Evolutionary conservation across 2,888 invertebrate species (phyloP), one percentile per base, ranked within the genome.

Genomic region (Eupeodes latifasciatus): DNA sequence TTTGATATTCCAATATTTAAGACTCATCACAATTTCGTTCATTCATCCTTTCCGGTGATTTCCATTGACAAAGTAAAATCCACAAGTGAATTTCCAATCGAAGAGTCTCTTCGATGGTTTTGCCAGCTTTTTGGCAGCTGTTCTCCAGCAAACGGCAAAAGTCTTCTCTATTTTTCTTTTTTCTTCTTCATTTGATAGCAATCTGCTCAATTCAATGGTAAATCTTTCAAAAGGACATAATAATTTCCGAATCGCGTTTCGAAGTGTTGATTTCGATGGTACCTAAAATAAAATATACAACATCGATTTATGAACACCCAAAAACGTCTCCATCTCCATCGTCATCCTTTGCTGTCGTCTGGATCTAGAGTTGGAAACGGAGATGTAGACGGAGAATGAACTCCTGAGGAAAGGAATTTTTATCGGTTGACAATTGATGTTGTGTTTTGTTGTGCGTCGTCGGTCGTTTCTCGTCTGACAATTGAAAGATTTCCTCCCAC

Each of bases 191-290:
- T 57, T 47, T 44, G 89, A 89, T 89, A 85, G 71, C 75, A 81
- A 89, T 89, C 89, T 82, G 75, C 85, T 47, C 40, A 40, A 57
- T 85, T 79, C 64, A 76, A 71, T 76, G 75, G 75, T 79, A 76
- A 85, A 89, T 82, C 79, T 78, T 82, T 40, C 76, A 61, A 77
- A 27, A 81, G 82, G 89, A 89, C 85, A 82, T 85, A 88, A 85
- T 88, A 88, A 85, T 88, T 85, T 88, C 85, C 88, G 85, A 88
- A 85, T 85, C 81, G 85, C 85, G 88, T 75, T 81, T 78, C 64
- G 69, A 84, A 87, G 87, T 81, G 84, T 84, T 87, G 87, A 87
- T 88, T 76, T 81, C 88, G 69, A 88, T 78, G 80, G 81, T 80
- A 81, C 80, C 67, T 84, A 79, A 14, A 4, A 5, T 40, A 40